A percentile compares a stretch with the other conserved stretches of the same genome.
These are phyloP conservation scores for Thaumetopoea pityocampa DNA, from an alignment of 1,140 invertebrate genomes.

Conservation along the genomic window DNA sequence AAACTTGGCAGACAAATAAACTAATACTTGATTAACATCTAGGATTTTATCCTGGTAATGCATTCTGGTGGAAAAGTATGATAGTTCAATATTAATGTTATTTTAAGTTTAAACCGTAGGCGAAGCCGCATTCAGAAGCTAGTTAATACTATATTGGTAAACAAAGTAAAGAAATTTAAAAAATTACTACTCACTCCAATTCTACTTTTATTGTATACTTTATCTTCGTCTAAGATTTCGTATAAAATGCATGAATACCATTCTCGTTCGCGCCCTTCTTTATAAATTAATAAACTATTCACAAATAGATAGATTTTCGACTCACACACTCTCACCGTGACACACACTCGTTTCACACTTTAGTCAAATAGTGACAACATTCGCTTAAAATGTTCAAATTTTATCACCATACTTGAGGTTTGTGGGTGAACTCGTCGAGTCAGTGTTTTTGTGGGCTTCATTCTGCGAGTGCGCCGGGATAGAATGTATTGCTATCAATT, in stretches of 20 bases:
- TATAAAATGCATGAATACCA: conserved; percentile 60
- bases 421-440: conserved; percentile 25
- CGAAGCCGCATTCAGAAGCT: no score
- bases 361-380: background rate
- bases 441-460: conserved; percentile 8
- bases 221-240: conserved; percentile 41
- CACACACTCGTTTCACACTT: conserved; percentile 4
- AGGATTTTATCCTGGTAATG: no score
- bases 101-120: no score
- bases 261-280: conserved; percentile 34
- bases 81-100: no score
- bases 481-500: conserved; percentile 5
- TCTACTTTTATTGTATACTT: conserved; percentile 26
- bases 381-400: conserved; percentile 39
- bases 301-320: conserved; percentile 21
- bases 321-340: conserved; percentile 21
- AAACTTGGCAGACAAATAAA: no score
- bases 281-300: conserved; percentile 26
- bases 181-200: no score
- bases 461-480: background rate
- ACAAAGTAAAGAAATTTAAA: no score
- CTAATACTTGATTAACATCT: no score
- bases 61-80: no score
- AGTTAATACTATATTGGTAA: no score
- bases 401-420: conserved; percentile 67